These are phyloP conservation scores for Callocephalon fimbriatum DNA, from an alignment of 2,113 vertebrate genomes.

Conservation along the genomic window DNA sequence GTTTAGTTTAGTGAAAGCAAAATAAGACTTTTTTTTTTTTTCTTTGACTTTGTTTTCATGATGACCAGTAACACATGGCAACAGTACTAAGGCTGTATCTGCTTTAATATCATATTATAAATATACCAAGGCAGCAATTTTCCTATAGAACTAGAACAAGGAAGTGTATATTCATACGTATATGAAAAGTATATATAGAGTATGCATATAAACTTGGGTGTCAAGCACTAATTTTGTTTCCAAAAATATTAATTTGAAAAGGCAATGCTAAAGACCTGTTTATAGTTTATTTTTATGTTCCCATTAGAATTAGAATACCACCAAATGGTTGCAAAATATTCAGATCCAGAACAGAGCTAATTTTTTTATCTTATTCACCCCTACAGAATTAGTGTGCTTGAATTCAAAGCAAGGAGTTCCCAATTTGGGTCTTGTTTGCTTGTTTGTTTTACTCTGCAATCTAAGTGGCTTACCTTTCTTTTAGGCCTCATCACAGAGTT, in stretches of 20 bases:
- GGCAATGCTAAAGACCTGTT: neutral
- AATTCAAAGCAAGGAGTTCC: neutral
- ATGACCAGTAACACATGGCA: conserved; percentile 18
- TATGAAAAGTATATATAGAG: neutral
- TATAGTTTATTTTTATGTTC: neutral
- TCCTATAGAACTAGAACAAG: neutral
- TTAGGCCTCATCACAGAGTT: neutral
- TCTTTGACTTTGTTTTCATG: conserved; percentile 6
- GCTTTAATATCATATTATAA: neutral
- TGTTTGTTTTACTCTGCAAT: neutral
- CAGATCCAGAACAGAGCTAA: neutral
- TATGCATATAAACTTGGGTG: neutral
- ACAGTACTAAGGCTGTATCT: neutral
- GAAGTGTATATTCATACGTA: neutral
- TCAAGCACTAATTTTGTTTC: conserved; percentile 17
- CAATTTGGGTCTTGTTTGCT: neutral
- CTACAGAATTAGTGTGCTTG: neutral
- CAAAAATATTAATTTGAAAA: conserved; percentile 2
- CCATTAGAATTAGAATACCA: conserved; percentile 37
- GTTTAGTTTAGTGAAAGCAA: conserved; percentile 22
- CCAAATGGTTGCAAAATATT: conserved; percentile 1
- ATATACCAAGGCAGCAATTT: neutral
- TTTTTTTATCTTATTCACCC: neutral
- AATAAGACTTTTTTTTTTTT: neutral
- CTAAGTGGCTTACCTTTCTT: neutral